Evolutionary conservation across 1,140 invertebrate genomes (phyloP), one percentile per base, ranked within the genome.

Genomic region (Drosophila serrata): DNA sequence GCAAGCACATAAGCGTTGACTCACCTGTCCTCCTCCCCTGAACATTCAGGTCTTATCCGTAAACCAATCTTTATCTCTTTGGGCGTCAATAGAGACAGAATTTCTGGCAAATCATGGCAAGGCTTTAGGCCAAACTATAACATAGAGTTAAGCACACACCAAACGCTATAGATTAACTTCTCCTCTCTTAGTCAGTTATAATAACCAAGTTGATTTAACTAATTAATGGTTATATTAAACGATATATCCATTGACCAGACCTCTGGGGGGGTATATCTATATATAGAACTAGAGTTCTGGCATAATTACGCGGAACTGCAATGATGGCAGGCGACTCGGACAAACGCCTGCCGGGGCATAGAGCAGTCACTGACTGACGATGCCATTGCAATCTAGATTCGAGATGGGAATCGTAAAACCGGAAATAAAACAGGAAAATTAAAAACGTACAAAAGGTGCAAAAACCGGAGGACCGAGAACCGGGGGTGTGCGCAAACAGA

Each of bases 351-450:
- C 19, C 59, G 27, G 51, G 27, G 45, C 24, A 24, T 24, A 4
- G 24, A 24, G 45, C 2, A 35, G 37, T 17, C 63, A 55, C 39
- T 49, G 40, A 51, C 37, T 59, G 58, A 65, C 46, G 77, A 64
- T 53, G 81, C 73, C 68, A 84, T 72, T 90, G 84, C 88, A 91
- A 91, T 91, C 80, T 91, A 77, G 81, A 81, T 92, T 91, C 65
- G 75, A 92, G 81, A 92, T 92, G 81, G 77, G 91, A 92, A 92
- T 92, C 87, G 91, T 87, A 91, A 92, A 92, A 81, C 87, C 91
- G 91, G 91, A 92, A 92, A 92, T 92, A 92, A 92, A 92, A 92
- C 91, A 92, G 91, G 91, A 92, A 92, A 92, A 92, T 92, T 92
- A 92, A 92, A 92, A 92, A 91, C 87, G 91, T 91, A 92, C 91